Percentiles rank a stretch among this genome's conserved stretches.
These are phyloP conservation scores for Dascyllus trimaculatus DNA, from an alignment of 2,113 vertebrate species.

Conservation along the genomic window DNA sequence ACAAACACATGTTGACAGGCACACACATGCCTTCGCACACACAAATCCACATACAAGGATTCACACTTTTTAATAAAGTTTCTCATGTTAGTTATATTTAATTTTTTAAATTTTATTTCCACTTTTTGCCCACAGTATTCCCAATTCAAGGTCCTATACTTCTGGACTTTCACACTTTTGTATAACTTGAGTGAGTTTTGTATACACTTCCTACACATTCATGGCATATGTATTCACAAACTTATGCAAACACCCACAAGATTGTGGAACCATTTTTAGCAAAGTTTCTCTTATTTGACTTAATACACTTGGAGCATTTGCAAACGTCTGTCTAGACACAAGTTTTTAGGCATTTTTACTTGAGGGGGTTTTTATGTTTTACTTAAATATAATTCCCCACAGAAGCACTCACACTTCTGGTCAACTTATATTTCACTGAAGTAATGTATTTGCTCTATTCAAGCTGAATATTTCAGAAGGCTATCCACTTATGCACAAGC, in stretches of 20 bases:
- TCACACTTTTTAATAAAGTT: not conserved
- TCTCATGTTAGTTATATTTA: not conserved
- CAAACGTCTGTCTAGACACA: not conserved
- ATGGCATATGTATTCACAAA: slow-evolving; percentile 9
- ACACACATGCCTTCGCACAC: slow-evolving; percentile 15
- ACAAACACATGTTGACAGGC: slow-evolving; percentile 62
- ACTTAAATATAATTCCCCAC: slow-evolving; percentile 41
- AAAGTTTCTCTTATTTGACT: slow-evolving; percentile 20
- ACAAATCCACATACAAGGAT: not conserved
- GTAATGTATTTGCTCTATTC: slow-evolving; percentile 51
- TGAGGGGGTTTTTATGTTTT: slow-evolving; percentile 21
- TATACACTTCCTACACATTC: slow-evolving; percentile 12
- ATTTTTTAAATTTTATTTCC: not conserved
- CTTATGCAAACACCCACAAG: slow-evolving; percentile 38
- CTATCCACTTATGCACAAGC: slow-evolving; percentile 31
- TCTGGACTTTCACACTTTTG: not conserved
- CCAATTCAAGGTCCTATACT: not conserved
- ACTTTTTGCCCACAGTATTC: not conserved
- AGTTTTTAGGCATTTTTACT: slow-evolving; percentile 21
- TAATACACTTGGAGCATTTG: slow-evolving; percentile 4
- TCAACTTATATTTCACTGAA: slow-evolving; percentile 34
- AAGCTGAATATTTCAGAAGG: slow-evolving; percentile 45
- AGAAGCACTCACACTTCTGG: slow-evolving; percentile 15
- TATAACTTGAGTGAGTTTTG: slow-evolving; percentile 18
- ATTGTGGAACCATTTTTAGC: slow-evolving; percentile 3